Evolutionary conservation across 2,888 invertebrate genomes (phyloP).

Genomic region (Callyntrura sp.): DNA sequence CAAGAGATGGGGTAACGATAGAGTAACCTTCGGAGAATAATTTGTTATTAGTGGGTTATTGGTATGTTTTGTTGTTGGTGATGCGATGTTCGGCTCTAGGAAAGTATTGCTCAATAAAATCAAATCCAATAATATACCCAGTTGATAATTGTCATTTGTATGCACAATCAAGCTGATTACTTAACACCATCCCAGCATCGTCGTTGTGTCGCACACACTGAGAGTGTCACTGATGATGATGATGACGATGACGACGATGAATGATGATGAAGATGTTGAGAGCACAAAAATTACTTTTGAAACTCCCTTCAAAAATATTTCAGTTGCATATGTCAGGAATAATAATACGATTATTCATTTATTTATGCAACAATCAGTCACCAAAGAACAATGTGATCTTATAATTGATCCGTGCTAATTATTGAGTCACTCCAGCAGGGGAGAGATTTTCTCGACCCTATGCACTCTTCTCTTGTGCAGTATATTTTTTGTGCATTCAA

Average conservation of each 20-base stretch:
- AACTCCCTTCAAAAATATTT: background rate
- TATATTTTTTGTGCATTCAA: no score
- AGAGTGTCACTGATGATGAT: conserved; percentile 17
- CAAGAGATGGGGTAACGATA: conserved; percentile 6
- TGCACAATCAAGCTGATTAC: conserved; percentile 26
- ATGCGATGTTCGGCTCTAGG: no score
- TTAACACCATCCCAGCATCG: conserved; percentile 40
- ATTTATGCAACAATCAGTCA: conserved; percentile 34
- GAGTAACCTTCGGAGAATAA: conserved; percentile 22
- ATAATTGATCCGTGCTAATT: conserved; percentile 20
- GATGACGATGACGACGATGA: background rate
- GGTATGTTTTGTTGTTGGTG: no score
- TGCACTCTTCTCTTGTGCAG: no score
- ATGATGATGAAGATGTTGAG: no score
- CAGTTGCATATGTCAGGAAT: no score
- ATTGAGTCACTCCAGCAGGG: conserved; percentile 11
- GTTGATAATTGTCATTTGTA: conserved; percentile 33
- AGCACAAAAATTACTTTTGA: background rate
- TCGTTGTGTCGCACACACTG: no score
- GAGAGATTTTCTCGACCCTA: no score
- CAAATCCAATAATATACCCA: conserved; percentile 13
- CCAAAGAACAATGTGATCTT: conserved; percentile 36
- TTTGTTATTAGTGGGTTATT: no score
- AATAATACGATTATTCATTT: no score
- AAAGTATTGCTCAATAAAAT: conserved; percentile 62